These are phyloP conservation scores for Papilio glaucus DNA, from an alignment of 1,140 invertebrate genomes.

Conservation along the genomic window DNA sequence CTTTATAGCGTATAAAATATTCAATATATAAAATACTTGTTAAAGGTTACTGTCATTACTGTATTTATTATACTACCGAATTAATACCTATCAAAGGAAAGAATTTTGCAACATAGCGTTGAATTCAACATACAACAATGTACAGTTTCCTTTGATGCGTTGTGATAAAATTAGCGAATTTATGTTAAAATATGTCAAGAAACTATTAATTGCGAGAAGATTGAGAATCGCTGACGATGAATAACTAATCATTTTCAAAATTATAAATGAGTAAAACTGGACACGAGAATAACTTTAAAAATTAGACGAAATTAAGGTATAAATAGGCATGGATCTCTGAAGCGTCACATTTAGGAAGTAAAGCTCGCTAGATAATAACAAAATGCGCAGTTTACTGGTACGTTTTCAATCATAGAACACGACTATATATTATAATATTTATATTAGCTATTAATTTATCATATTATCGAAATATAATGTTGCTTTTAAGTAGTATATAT, in stretches of 20 bases:
- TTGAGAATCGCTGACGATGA: conserved; percentile 70
- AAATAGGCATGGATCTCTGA: conserved; percentile 65
- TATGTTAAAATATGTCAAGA: conserved; percentile 27
- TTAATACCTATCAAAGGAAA: background rate
- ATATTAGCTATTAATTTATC: conserved; percentile 29
- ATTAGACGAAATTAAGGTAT: conserved; percentile 74
- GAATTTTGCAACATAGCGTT: conserved; percentile 10
- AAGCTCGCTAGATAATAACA: conserved; percentile 58
- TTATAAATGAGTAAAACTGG: conserved; percentile 72
- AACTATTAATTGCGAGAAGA: conserved; percentile 47
- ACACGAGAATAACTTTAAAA: conserved; percentile 64
- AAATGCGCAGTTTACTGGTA: conserved; percentile 69
- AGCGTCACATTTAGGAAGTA: conserved; percentile 66
- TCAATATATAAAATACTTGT: background rate
- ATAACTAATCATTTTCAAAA: conserved; percentile 61
- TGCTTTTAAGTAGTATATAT: conserved; percentile 6
- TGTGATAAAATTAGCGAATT: conserved; percentile 17
- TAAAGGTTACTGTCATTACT: background rate
- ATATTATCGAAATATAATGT: conserved; percentile 18
- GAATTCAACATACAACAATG: background rate
- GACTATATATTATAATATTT: background rate
- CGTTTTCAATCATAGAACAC: conserved; percentile 41
- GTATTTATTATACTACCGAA: background rate
- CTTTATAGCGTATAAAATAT: too few species aligned
- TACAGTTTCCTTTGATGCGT: background rate